Evolutionary conservation across 2,797 vertebrate species (phyloP), one percentile per base, ranked within the genome.

Genomic region (Callimico goeldii): DNA sequence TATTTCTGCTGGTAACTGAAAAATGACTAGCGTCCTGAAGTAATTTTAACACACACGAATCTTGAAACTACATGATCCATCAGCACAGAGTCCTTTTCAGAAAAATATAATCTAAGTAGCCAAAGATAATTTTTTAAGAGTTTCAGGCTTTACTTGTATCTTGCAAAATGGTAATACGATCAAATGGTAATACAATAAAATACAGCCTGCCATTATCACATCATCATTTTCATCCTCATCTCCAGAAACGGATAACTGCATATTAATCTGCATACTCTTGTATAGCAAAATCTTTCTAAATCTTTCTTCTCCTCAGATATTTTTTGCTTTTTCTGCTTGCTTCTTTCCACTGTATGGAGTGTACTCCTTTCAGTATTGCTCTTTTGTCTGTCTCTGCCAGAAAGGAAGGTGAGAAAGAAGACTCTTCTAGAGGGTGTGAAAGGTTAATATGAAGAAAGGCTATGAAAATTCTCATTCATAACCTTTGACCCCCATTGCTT

Each of bases 401-500:
- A 93, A 90, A 84, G 17, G 57, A 55, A 2, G 1, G 12, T 15
- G 7, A 30, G 30, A 9, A 36, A 72, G 39, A 70, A 39, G 50
- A 43, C 1, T 46, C n/a, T 57, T 84, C n/a, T 43, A 15, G 73
- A 75, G 41, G 57, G n/a, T 13, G 7, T 4, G 20, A n/a, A 46
- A 81, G 30, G 85, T 90, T 79, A 93, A 58, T 50, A 76, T 46
- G 67, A 82, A 83, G 50, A 91, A 93, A 90, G 58, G 24, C 82
- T 55, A 39, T 95, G 77, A 75, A 95, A 90, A 92, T 57, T 72
- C 75, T 26, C 46, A 36, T 39, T n/a, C 55, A 41, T 64, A 52
- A 81, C 64, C 67, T 73, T 86, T 72, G 46, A 52, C 46, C 87
- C 82, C 48, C 14, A 8, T 77, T 50, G 17, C 36, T 87, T 93